Conservation (phyloP, 2,888 invertebrate species). For the Limnephilus marmoratus region DNA sequence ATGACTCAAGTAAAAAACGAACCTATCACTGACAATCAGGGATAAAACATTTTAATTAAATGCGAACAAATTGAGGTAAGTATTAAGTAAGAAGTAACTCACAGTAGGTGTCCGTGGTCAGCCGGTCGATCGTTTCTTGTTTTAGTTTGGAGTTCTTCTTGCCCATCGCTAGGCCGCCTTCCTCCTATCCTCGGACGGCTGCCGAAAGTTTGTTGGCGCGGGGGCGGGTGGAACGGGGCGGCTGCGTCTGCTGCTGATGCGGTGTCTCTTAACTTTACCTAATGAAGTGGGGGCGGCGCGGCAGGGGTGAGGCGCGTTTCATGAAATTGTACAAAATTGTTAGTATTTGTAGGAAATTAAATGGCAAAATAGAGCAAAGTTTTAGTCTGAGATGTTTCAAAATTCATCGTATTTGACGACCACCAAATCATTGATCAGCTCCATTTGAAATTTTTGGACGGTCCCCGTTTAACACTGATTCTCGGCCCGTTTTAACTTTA, state of each 20-base stretch:
- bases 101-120: constrained; percentile 96
- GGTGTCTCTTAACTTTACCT: neutral
- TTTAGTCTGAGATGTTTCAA: neutral
- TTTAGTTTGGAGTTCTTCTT: constrained; percentile 98
- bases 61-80: neutral
- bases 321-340: neutral
- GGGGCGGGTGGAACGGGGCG: too few species aligned
- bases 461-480: too few species aligned
- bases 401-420: neutral
- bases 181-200: neutral
- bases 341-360: neutral
- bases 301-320: neutral
- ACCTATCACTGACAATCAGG: too few species aligned
- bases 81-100: constrained; percentile 24
- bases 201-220: neutral
- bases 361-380: too few species aligned
- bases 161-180: constrained; percentile 83
- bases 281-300: neutral
- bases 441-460: too few species aligned
- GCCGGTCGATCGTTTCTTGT: constrained; percentile 94
- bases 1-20: too few species aligned
- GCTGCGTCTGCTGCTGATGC: neutral
- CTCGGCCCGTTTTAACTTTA: too few species aligned
- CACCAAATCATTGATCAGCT: too few species aligned
- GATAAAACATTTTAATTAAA: neutral